A percentile compares a stretch with the other conserved stretches of the same genome.
These are phyloP conservation scores for Epinephelus fuscoguttatus DNA, from an alignment of 2,113 vertebrate species.

Conservation along the genomic window DNA sequence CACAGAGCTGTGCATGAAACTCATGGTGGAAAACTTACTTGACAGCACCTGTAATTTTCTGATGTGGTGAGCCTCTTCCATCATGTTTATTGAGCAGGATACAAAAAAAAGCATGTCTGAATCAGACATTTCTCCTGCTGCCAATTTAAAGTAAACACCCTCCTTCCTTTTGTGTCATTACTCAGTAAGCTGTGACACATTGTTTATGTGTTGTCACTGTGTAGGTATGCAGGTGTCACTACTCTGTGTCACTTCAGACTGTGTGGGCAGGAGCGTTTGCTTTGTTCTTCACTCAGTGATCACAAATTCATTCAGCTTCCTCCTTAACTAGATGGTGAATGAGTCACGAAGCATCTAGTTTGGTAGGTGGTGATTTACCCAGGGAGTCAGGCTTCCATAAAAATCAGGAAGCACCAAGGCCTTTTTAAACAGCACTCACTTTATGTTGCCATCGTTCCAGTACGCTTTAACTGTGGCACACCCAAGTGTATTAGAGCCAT, in stretches of 20 bases:
- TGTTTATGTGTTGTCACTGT: not conserved
- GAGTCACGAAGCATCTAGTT: not conserved
- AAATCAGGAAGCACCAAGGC: not conserved
- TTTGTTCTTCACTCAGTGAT: not conserved
- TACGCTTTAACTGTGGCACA: not conserved
- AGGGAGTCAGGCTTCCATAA: not conserved
- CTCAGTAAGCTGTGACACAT: not conserved
- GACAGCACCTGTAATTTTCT: too few relatives aligned
- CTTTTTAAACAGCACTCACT: not conserved
- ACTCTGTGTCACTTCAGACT: not conserved
- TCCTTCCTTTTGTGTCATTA: not conserved
- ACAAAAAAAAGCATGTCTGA: not conserved
- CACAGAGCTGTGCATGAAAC: not conserved
- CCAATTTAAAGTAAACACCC: not conserved
- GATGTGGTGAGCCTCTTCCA: not conserved
- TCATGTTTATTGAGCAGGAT: not conserved
- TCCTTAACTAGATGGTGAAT: not conserved
- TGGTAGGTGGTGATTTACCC: not conserved
- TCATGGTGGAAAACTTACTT: not conserved
- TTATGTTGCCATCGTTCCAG: not conserved
- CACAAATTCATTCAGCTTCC: not conserved
- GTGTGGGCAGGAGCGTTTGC: not conserved
- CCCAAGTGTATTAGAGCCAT: not conserved
- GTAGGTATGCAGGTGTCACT: slow-evolving; percentile 13
- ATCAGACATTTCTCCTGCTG: not conserved